Evolutionary conservation across 2,797 vertebrate species (phyloP), one percentile per base, ranked within the genome.

Genomic region (Thripadectes ignobilis): DNA sequence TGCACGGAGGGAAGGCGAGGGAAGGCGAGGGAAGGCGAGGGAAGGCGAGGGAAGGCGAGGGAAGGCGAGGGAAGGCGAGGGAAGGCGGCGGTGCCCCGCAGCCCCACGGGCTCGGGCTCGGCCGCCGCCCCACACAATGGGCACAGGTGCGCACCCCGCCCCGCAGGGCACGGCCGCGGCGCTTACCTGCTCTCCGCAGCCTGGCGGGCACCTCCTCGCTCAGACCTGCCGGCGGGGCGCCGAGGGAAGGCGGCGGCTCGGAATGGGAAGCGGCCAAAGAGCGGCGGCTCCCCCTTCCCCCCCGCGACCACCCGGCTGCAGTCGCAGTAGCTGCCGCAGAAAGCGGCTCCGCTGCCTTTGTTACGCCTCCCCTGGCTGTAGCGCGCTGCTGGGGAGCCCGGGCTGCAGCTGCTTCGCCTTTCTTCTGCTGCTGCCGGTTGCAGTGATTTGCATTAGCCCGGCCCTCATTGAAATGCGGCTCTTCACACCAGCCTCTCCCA

Each of bases 361-460:
- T 98, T 97, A 94, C 97, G 92, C 97, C 95, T 96, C 96, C 97
- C 84, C 92, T 59, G 90, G 96, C 96, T 97, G 55, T 27, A 79
- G 61, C 59, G 85, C 92, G 89, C 96, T 92, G 97, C 92, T 89
- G 97, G 92, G 92, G 85, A 95, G 95, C 74, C 81, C 66, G 38
- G 63, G 96, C 92, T 97, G 97, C 98, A 94, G 98, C 97, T 90
- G 98, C 97, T 96, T 96, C 95, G 91, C 97, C 96, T 97, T 97
- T 95, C 98, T 97, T 89, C 96, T 85, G 73, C 88, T 43, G 92
- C 98, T 97, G 97, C 98, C 58, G 98, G 92, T 95, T 94, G 97
- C 97, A 96, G 98, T 98, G 98, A 98, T 98, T 98, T 97, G 97
- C 98, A 98, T 98, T 96, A 97, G 98, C 98, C 97, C 93, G 95